Base-by-base conservation (phyloP, 2,797 vertebrate genomes). In the Toxotes lorentzi region DNA sequence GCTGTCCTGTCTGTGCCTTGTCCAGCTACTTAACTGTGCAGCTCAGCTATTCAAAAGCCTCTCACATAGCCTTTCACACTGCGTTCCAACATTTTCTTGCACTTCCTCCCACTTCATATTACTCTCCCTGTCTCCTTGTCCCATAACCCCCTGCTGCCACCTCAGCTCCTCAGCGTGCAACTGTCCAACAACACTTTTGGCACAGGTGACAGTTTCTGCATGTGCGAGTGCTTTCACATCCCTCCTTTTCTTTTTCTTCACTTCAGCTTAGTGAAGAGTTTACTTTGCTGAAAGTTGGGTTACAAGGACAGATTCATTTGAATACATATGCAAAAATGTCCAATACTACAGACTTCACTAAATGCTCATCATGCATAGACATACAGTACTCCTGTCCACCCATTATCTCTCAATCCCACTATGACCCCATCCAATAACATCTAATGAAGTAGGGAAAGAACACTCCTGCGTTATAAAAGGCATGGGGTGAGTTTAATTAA, bases 401-500 rank as follows among this genome's bases (percentile, higher is more conserved):
- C 57, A 34, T 67, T 67, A 76, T 61, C 60, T 57, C 82, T 79
- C 71, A 64, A 60, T 88, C 60, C 64, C 74, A 59, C 69, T 66
- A 79, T 71, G 71, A 85, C 82, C 68, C 59, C 76, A 77, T 84
- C 74, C 78, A 88, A 68, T 80, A 83, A 62, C 81, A 79, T 79
- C 83, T 87, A 89, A 90, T 86, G 82, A 87, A 89, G 85, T 78
- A 56, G 56, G 61, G 79, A 88, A 64, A 69, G 58, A 90, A 83
- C 83, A 76, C 82, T 81, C 80, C 80, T 38, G 87, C 53, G 56
- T 90, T 91, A 85, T 90, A 85, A 91, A 90, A 92, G 88, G 87
- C 91, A 86, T 79, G 88, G 91, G 87, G 91, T 91, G 93, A 93
- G 91, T 95, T 95, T 95, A 95, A 94, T 95, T 95, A 95, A 95